Evolutionary conservation across 1,140 invertebrate species (phyloP).

Genomic region (Drosophila asahinai): DNA sequence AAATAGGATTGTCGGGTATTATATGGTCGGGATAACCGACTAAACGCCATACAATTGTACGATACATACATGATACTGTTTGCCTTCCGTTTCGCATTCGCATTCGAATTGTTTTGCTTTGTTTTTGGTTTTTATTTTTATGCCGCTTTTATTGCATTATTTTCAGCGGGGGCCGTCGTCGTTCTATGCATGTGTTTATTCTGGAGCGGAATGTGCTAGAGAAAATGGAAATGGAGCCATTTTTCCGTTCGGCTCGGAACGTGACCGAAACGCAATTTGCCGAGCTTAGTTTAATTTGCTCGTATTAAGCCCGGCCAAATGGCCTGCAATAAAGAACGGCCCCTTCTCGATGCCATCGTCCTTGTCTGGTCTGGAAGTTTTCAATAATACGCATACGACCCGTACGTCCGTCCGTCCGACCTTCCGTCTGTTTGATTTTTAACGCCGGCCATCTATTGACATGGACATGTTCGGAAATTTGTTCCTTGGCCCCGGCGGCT

Average conservation of each 20-base stretch:
- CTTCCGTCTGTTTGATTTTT: constrained; percentile 62
- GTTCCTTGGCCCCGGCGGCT: constrained; percentile 35
- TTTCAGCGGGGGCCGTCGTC: constrained; percentile 54
- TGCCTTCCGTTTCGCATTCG: constrained; percentile 36
- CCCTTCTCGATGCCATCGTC: constrained; percentile 15
- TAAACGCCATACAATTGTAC: constrained; percentile 11
- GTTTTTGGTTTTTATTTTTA: constrained; percentile 68
- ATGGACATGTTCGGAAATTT: constrained; percentile 67
- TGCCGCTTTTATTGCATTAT: constrained; percentile 81
- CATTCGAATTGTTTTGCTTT: constrained; percentile 34
- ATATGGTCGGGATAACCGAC: neutral
- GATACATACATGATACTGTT: constrained; percentile 31
- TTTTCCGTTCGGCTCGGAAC: constrained; percentile 62
- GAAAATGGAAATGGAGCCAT: constrained; percentile 73
- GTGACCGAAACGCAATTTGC: constrained; percentile 78
- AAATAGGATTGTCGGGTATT: neutral
- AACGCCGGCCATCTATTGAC: constrained; percentile 49
- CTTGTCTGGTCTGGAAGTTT: constrained; percentile 40
- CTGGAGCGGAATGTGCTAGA: constrained; percentile 49
- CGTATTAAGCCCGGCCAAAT: constrained; percentile 63
- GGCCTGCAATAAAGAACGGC: constrained; percentile 56
- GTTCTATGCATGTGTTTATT: constrained; percentile 72
- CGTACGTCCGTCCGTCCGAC: constrained; percentile 17
- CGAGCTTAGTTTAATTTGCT: constrained; percentile 80
- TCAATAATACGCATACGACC: constrained; percentile 72